These are phyloP conservation scores for Tachina lurida DNA, from an alignment of 2,888 invertebrate genomes.

Conservation along the genomic window DNA sequence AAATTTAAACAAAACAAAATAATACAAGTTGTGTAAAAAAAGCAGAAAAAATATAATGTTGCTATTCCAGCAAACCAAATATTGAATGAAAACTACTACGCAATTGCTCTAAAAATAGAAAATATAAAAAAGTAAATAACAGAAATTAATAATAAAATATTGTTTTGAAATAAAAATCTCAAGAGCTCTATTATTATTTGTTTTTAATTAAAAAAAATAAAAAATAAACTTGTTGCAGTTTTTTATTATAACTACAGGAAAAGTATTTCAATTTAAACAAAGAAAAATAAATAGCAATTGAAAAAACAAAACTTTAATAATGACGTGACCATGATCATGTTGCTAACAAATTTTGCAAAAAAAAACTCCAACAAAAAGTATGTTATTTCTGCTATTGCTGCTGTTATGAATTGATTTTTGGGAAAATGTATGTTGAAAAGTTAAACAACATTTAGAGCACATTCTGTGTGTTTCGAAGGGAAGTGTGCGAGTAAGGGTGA, in stretches of 20 bases:
- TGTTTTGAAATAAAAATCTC: conserved; percentile 50
- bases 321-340: conserved; percentile 17
- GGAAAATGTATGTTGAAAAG: neutral
- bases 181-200: conserved; percentile 56
- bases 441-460: conserved; percentile 14
- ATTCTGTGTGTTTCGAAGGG: neutral
- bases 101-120: conserved; percentile 5
- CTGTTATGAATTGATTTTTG: neutral
- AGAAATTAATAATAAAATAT: conserved; percentile 60
- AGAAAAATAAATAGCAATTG: neutral
- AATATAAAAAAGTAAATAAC: conserved; percentile 11
- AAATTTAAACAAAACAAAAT: conserved; percentile 42
- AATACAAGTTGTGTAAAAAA: conserved; percentile 7
- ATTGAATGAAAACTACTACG: conserved; percentile 1
- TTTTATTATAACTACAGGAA: conserved; percentile 28
- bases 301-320: neutral
- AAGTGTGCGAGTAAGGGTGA: neutral
- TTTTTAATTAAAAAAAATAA: conserved; percentile 61
- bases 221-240: conserved; percentile 6
- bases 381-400: conserved; percentile 33
- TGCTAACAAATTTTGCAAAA: conserved; percentile 44
- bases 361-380: conserved; percentile 37
- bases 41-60: conserved; percentile 3
- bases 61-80: conserved; percentile 19
- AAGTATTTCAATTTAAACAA: conserved; percentile 11